These are phyloP conservation scores for Stramonita haemastoma DNA, from an alignment of 2,888 invertebrate species.

Conservation along the genomic window DNA sequence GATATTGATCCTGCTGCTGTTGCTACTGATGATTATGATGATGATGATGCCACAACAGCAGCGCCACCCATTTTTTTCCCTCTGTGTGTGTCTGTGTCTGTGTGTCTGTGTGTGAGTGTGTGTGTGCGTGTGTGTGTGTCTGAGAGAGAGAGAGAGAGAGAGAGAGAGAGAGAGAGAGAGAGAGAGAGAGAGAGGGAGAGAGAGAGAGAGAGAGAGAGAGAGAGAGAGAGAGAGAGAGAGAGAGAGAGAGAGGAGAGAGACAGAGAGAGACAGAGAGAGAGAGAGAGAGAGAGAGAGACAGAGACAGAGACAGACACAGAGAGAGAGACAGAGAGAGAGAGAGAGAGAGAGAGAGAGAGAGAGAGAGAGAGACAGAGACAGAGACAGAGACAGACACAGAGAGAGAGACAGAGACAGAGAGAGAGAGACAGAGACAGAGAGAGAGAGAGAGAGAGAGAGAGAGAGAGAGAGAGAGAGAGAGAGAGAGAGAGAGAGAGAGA, in stretches of 20 bases:
- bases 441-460: no score
- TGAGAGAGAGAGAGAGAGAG: not conserved
- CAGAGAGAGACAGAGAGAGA: no score
- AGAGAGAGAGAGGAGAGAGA: not conserved
- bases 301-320: not conserved
- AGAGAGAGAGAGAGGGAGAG: not conserved
- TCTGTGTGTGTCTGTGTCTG: no score
- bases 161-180: not conserved
- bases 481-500: no score
- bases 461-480: no score
- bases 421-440: no score
- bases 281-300: not conserved
- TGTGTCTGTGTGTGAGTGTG: no score
- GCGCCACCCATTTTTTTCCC: no score
- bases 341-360: not conserved
- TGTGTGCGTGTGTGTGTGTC: no score
- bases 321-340: not conserved
- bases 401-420: not conserved
- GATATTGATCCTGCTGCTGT: no score
- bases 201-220: not conserved
- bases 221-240: not conserved
- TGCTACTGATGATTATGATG: no score
- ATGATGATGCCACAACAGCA: no score
- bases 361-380: not conserved
- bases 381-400: not conserved